Conservation (phyloP, 2,113 vertebrate genomes). For the Sander vitreus region DNA sequence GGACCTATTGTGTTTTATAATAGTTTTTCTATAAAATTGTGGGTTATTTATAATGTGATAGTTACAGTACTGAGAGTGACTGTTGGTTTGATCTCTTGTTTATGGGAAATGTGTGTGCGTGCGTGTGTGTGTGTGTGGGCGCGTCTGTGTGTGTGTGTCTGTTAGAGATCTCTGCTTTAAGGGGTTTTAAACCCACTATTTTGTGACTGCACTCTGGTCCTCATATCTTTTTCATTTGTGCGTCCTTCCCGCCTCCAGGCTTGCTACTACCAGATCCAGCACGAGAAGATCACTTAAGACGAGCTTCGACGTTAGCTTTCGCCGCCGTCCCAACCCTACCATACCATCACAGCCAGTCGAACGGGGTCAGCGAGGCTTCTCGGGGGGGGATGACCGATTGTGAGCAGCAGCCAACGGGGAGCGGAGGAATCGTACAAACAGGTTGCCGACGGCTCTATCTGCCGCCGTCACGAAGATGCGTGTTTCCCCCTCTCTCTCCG, state of each 20-base stretch:
- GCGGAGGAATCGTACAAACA: constrained; percentile 11
- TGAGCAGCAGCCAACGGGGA: constrained; percentile 27
- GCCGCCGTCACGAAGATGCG: constrained; percentile 28
- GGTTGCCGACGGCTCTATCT: constrained; percentile 47
- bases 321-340: not conserved
- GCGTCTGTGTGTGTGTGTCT: no score
- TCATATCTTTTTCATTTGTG: not conserved
- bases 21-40: no score
- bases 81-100: no score
- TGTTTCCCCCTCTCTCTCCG: not conserved
- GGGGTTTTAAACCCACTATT: not conserved
- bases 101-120: no score
- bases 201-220: not conserved
- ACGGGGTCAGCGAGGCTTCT: not conserved
- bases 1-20: no score
- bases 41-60: no score
- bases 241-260: constrained; percentile 83
- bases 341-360: not conserved
- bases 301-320: not conserved
- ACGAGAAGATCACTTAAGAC: constrained; percentile 94
- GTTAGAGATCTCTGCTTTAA: no score
- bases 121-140: no score
- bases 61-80: no score
- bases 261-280: constrained; percentile 99
- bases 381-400: not conserved